Evolutionary conservation across 2,888 invertebrate genomes (phyloP).

Genomic region (Tinea pellionella): DNA sequence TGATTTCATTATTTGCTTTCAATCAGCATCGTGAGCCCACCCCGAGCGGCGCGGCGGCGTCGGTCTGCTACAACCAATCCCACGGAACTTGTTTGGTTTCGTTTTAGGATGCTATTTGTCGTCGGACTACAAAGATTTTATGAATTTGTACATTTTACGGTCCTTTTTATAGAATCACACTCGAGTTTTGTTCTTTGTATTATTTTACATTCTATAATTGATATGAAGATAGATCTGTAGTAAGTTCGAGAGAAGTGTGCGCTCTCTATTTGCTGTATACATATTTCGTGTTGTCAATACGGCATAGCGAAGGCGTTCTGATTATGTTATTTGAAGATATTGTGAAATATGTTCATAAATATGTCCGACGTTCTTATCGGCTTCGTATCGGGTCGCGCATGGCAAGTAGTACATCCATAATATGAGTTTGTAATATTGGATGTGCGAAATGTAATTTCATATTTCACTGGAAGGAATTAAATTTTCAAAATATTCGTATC

Average conservation of each 20-base stretch:
- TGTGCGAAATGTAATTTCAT: conserved; percentile 1
- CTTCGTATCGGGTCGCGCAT: too few species aligned
- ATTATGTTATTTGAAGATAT: too few species aligned
- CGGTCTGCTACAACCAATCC: conserved; percentile 15
- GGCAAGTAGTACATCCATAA: not conserved
- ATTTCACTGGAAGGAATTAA: not conserved
- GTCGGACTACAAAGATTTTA: conserved; percentile 50
- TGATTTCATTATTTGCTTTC: conserved; percentile 70
- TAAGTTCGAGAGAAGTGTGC: too few species aligned
- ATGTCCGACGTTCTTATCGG: too few species aligned
- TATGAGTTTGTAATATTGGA: not conserved
- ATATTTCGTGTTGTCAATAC: too few species aligned
- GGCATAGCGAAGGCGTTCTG: too few species aligned
- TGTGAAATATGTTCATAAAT: too few species aligned
- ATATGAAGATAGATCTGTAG: too few species aligned
- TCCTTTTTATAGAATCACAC: not conserved
- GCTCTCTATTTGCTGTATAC: too few species aligned
- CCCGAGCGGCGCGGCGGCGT: conserved; percentile 22
- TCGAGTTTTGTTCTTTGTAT: not conserved
- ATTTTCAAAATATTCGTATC: conserved; percentile 4
- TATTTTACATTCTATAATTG: too few species aligned
- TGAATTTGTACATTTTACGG: conserved; percentile 1
- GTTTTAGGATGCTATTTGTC: conserved; percentile 61
- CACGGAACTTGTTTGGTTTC: conserved; percentile 56
- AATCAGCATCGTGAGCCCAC: conserved; percentile 63